Base-by-base conservation (phyloP, 2,113 vertebrate species). In the Carassius auratus region DNA sequence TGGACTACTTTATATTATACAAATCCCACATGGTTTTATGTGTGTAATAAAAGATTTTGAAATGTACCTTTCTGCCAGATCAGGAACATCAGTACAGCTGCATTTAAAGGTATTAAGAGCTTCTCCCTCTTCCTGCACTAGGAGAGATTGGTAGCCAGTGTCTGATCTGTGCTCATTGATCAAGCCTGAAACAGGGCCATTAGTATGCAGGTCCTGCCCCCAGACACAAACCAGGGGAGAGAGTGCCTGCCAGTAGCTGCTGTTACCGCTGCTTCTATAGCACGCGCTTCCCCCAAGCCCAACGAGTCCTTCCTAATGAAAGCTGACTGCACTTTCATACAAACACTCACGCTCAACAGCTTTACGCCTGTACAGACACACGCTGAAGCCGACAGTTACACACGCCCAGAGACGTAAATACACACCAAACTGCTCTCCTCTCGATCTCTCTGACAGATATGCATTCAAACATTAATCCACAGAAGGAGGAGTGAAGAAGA, bases 231-330 rank as follows among this genome's bases (percentile, higher is more conserved):
- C 64, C 73, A 52, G 33, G 30, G 64, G 66, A 71, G 52, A 79
- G 75, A 61, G 75, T 57, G 64, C 85, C 45, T 85, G 74, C 6
- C 61, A 36, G 68, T 8, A 52, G 38, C 82, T 17, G 30, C 59
- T 64, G 75, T 38, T 76, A 68, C 75, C 12, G 17, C 30, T 52
- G 59, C 30, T 64, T 59, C 74, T 36, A 80, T 79, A 64, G 50
- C 61, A 33, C 33, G 38, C 38, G 1, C 48, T 80, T 80, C 15
- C 23, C 50, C 48, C 19, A 23, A 14, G 80, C 36, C 73, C 85
- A 76, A 79, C 66, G 76, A 84, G 81, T 79, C 57, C 33, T 9
- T 71, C 76, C 66, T 89, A 89, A 89, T 87, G 87, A 89, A 86
- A 86, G 62, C 17, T 23, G 23, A 84, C 74, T 84, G 45, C 45